These are phyloP conservation scores for Rhinichthys osculus DNA, from an alignment of 2,797 vertebrate genomes.

Conservation along the genomic window DNA sequence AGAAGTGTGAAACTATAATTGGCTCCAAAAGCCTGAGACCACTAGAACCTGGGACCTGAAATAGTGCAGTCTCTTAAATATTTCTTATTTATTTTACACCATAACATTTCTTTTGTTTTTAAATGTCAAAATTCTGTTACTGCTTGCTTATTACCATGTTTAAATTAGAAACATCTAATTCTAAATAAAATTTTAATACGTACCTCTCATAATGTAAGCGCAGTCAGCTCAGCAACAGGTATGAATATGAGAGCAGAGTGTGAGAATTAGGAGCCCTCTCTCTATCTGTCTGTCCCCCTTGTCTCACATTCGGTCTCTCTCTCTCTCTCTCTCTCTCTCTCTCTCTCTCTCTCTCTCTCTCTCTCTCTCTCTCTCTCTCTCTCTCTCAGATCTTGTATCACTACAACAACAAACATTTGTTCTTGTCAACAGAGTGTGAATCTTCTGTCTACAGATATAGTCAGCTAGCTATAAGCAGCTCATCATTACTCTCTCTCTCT, in stretches of 20 bases:
- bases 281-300: conserved; percentile 9
- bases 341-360: neutral
- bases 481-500: conserved; percentile 5
- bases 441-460: conserved; percentile 32
- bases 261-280: conserved; percentile 12
- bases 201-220: conserved; percentile 15
- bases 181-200: neutral
- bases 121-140: neutral
- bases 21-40: neutral
- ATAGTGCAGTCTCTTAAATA: neutral
- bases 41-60: neutral
- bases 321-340: conserved; percentile 2
- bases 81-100: neutral
- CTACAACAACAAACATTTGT: conserved; percentile 38
- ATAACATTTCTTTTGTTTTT: neutral
- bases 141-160: neutral
- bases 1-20: neutral
- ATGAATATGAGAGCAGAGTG: conserved; percentile 8
- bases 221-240: neutral
- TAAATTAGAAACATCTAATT: neutral
- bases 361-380: neutral
- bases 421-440: conserved; percentile 36
- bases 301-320: neutral
- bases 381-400: conserved; percentile 52
- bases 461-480: neutral